These are phyloP conservation scores for Alouatta palliata DNA, from an alignment of 2,113 vertebrate species.

Conservation along the genomic window DNA sequence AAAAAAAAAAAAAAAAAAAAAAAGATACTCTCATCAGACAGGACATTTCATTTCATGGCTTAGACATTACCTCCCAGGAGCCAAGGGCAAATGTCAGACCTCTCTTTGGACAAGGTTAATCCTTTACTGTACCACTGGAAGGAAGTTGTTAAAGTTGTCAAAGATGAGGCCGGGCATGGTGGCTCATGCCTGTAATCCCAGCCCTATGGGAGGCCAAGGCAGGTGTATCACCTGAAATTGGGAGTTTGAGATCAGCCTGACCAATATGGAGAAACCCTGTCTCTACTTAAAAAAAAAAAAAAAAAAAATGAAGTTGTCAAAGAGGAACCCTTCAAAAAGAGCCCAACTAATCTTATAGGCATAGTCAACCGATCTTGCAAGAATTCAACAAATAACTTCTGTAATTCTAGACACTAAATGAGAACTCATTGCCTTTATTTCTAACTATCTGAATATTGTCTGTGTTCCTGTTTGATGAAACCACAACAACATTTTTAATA, in stretches of 20 bases:
- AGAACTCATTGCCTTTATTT: background rate
- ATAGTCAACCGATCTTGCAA: background rate
- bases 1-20: too few relatives aligned
- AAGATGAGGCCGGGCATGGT: background rate
- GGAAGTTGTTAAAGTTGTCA: background rate
- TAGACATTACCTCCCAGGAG: background rate
- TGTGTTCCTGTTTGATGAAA: background rate
- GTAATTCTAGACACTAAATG: background rate
- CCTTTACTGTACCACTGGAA: background rate
- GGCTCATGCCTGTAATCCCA: too few relatives aligned
- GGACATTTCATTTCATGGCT: background rate
- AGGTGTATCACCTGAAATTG: too few relatives aligned
- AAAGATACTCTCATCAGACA: background rate
- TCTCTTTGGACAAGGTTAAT: background rate
- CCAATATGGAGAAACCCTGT: too few relatives aligned
- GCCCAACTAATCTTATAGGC: background rate
- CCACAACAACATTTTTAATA: background rate
- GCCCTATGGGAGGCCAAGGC: too few relatives aligned
- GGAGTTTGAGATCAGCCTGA: too few relatives aligned
- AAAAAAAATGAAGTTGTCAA: background rate
- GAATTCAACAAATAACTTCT: background rate
- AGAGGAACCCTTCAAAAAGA: background rate
- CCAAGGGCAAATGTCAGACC: background rate
- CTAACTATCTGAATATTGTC: background rate
- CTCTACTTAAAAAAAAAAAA: too few relatives aligned